A percentile compares a stretch with the other conserved stretches of the same genome.
phyloP scores from a whole-genome alignment of 2,888 invertebrate species.

The Eurois occulta region DNA sequence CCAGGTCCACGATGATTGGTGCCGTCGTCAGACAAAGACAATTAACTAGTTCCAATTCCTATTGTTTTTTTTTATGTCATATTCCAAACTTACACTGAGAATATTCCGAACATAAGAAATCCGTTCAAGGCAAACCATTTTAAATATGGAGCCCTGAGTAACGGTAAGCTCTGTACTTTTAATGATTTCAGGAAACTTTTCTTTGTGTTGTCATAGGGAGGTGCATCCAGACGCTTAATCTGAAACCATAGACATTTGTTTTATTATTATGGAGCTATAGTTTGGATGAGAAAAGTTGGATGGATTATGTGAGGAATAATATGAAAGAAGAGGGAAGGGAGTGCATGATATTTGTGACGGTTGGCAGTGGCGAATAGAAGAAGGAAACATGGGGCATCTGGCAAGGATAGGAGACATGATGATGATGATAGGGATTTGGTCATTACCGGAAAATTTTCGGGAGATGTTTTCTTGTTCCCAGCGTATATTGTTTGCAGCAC shows the following conservation, averaged over 20 bases:
- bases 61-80: neutral
- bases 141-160: slow-evolving; percentile 89
- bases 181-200: slow-evolving; percentile 81
- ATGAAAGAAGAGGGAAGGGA: neutral
- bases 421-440: neutral
- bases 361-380: neutral
- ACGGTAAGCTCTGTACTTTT: slow-evolving; percentile 88
- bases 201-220: slow-evolving; percentile 69
- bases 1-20: neutral
- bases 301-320: neutral
- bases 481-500: slow-evolving; percentile 91
- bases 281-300: neutral
- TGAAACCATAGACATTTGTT: slow-evolving; percentile 66
- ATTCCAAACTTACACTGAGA: slow-evolving; percentile 91
- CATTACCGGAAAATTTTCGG: slow-evolving; percentile 87
- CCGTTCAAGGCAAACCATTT: slow-evolving; percentile 89
- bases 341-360: neutral
- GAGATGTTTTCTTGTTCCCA: slow-evolving; percentile 80
- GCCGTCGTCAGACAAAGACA: neutral
- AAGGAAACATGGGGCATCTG: neutral
- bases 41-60: neutral
- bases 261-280: neutral
- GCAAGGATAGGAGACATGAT: neutral
- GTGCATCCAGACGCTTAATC: slow-evolving; percentile 78
- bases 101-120: slow-evolving; percentile 91